These are phyloP conservation scores for Chaetorhynchus papuensis DNA, from an alignment of 2,113 vertebrate genomes.

Conservation along the genomic window DNA sequence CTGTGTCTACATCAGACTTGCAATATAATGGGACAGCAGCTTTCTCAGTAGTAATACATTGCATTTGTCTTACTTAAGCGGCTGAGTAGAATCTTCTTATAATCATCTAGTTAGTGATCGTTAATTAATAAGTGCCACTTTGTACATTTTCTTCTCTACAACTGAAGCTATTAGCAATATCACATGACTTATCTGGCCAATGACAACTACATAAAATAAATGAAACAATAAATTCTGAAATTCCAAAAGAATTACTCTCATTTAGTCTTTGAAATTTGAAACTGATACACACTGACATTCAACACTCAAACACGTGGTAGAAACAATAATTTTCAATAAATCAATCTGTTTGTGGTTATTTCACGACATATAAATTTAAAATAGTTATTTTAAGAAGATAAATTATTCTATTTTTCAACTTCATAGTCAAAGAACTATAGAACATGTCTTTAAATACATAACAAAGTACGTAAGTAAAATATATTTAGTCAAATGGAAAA, in stretches of 20 bases:
- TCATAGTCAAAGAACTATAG: not conserved
- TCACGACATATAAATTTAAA: not conserved
- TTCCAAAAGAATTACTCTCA: not conserved
- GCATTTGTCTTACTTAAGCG: conserved; percentile 11
- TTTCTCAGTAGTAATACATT: not conserved
- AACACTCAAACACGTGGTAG: not conserved
- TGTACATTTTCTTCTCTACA: not conserved
- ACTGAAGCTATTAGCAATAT: not conserved
- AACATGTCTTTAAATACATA: not conserved
- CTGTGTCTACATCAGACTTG: not conserved
- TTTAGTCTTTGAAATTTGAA: not conserved
- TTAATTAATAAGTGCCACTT: conserved; percentile 7
- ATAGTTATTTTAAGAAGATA: not conserved
- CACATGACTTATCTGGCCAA: not conserved
- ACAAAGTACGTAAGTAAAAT: not conserved
- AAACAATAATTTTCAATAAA: not conserved
- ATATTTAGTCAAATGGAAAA: not conserved
- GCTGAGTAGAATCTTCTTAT: not conserved
- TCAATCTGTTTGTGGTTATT: not conserved
- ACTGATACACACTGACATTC: not conserved
- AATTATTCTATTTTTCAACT: not conserved
- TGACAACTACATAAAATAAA: not conserved
- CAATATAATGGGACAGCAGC: not conserved
- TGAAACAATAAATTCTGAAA: not conserved
- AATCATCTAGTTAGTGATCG: not conserved